phyloP scores from a whole-genome alignment of 2,113 vertebrate genomes.

The Lophura nycthemera region DNA sequence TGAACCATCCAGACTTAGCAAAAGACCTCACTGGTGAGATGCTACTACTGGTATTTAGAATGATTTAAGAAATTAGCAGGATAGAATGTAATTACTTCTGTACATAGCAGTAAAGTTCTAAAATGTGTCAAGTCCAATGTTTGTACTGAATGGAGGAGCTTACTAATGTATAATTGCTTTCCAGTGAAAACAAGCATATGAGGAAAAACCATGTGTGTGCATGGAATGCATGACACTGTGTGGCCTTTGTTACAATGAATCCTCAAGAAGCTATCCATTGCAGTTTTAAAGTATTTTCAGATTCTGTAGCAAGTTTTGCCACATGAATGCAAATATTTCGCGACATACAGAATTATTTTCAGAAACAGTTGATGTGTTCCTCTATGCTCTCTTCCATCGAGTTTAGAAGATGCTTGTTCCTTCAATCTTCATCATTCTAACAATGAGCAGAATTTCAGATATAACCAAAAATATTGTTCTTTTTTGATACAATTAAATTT shows the following conservation, averaged over 20 bases:
- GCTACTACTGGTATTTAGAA: conserved; percentile 4
- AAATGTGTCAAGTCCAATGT: background rate
- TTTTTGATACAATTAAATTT: background rate
- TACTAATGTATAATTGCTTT: background rate
- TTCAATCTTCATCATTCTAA: background rate
- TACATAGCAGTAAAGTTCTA: background rate
- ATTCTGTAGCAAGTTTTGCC: background rate
- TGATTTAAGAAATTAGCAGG: background rate
- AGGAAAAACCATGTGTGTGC: background rate
- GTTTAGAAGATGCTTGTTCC: background rate
- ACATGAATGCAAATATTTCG: background rate
- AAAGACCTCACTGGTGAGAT: conserved; percentile 95
- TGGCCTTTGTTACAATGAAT: background rate
- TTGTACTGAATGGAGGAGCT: background rate
- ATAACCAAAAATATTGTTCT: background rate
- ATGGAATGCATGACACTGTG: background rate
- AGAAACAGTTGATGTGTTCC: background rate
- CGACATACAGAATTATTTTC: background rate
- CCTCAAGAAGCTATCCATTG: background rate
- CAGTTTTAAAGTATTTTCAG: background rate
- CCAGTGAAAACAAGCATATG: background rate
- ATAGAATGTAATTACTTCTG: background rate
- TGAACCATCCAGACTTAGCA: conserved; percentile 99
- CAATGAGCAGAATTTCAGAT: background rate
- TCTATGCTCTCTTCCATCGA: background rate